Evolutionary conservation across 2,888 invertebrate species (phyloP), one percentile per base, ranked within the genome.

Genomic region (Achlya flavicornis): DNA sequence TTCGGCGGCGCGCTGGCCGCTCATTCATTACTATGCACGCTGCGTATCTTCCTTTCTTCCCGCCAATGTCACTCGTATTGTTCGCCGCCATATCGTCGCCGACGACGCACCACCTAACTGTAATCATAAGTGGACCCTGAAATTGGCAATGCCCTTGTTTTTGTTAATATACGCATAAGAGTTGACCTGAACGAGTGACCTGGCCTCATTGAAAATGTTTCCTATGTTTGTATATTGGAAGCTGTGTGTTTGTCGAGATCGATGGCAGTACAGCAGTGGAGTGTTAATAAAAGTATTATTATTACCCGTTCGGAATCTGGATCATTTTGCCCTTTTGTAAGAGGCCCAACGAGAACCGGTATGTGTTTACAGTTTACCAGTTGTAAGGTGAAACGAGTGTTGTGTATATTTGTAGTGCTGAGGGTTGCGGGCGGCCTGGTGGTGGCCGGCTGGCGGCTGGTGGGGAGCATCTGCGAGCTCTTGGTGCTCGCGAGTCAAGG

Each of bases 131-230:
- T 92, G 83, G 88, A 88, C 92, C 93, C 91, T 93, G 93, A 93
- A 93, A 93, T 93, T 90, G 90, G 85, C 91, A 90, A 88, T 90
- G 92, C 86, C 90, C 92, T 91, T 91, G 89, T 92, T 92, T 82
- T 72, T 69, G 89, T 92, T 92, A 81, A 72, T 69, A 73, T 70
- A 68, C 62, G 60, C 67, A 71, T 68, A 74, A 74, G 16, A 76
- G 68, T 68, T 83, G 84, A 88, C 86, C 83, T 79, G 81, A 72
- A 79, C 77, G 65, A 66, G 68, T 80, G 84, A 84, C 83, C 81
- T 81, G 83, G 84, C 85, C 79, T 78, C 69, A 70, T 74, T 72
- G 19, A 61, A 53, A 35, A 43, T 12, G 7, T 53, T 57, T 62
- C 11, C 26, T n/a, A 43, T 43, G 41, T 41, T 16, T 35, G 26